Percentiles rank a stretch among this genome's conserved stretches.
Conservation (phyloP, 1,140 invertebrate genomes). For the Arctopsyche grandis region DNA sequence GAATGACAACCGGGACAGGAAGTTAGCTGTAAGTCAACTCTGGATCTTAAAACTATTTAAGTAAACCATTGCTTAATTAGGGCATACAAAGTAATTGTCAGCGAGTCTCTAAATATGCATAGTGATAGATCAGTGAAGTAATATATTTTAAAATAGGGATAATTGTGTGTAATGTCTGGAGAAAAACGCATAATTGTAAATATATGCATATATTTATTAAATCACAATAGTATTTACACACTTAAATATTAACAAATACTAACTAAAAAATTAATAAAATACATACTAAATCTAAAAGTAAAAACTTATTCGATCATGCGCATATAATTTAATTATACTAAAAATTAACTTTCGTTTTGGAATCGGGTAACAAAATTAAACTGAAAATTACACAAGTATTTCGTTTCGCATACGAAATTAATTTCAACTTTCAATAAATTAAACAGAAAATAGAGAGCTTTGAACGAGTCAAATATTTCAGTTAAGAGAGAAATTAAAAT, state of each 20-base stretch:
- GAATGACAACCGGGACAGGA: too few species aligned
- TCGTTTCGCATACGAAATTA: neutral
- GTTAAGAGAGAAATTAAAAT: neutral
- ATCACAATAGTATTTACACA: constrained; percentile 49
- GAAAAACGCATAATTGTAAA: too few species aligned
- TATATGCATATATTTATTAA: constrained; percentile 42
- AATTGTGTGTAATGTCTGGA: too few species aligned
- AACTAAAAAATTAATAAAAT: constrained; percentile 42
- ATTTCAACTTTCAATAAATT: constrained; percentile 3
- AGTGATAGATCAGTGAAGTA: too few species aligned
- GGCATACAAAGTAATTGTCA: too few species aligned
- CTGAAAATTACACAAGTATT: constrained; percentile 22
- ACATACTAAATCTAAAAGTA: constrained; percentile 16
- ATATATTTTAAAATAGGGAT: too few species aligned
- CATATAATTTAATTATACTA: constrained; percentile 34
- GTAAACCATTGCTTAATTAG: too few species aligned
- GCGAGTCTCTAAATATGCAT: too few species aligned
- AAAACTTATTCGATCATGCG: constrained; percentile 32
- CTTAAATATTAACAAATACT: constrained; percentile 41
- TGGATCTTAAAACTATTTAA: too few species aligned
- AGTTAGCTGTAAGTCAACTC: too few species aligned
- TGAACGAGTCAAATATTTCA: neutral
- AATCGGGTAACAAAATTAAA: constrained; percentile 28
- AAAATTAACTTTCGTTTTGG: constrained; percentile 10
- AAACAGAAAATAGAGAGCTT: constrained; percentile 10